Conservation (phyloP, 2,797 vertebrate genomes). For the Catostomus latipinnis region DNA sequence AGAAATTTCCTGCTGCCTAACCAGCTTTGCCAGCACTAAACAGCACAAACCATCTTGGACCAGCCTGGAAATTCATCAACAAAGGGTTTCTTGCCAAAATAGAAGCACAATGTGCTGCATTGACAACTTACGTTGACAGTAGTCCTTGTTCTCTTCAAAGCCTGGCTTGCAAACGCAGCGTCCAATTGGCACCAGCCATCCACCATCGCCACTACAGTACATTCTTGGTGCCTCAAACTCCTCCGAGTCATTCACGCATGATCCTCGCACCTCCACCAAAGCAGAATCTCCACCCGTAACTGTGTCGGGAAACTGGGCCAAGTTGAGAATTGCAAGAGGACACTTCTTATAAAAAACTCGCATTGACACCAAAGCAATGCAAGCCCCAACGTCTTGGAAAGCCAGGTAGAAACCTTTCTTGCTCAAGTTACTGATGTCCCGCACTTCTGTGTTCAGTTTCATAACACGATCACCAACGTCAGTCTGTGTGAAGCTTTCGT, state of each 20-base stretch:
- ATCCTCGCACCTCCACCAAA: conserved; percentile 83
- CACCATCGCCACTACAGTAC: conserved; percentile 87
- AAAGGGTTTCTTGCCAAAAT: not conserved
- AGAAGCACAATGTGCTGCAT: not conserved
- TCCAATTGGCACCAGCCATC: conserved; percentile 87
- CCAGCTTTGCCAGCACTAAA: too few species aligned
- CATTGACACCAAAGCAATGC: conserved; percentile 85
- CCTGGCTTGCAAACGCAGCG: conserved; percentile 85
- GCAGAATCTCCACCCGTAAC: conserved; percentile 86
- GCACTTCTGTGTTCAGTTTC: conserved; percentile 87
- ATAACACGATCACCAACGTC: conserved; percentile 86
- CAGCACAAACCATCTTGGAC: too few species aligned
- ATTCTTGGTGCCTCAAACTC: conserved; percentile 85
- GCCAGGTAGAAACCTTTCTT: conserved; percentile 86
- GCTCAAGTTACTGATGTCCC: conserved; percentile 84
- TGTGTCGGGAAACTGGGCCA: conserved; percentile 85
- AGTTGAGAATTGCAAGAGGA: conserved; percentile 80
- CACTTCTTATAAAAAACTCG: conserved; percentile 87
- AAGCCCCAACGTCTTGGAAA: conserved; percentile 85
- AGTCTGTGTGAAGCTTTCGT: conserved; percentile 88
- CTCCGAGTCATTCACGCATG: conserved; percentile 83
- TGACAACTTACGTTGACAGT: conserved; percentile 81
- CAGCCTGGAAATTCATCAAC: too few species aligned
- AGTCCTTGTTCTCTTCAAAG: conserved; percentile 82
- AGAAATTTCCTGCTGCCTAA: too few species aligned